Evolutionary conservation across 2,797 vertebrate species (phyloP), one percentile per base, ranked within the genome.

Genomic region (Brachyrhaphis roseni): DNA sequence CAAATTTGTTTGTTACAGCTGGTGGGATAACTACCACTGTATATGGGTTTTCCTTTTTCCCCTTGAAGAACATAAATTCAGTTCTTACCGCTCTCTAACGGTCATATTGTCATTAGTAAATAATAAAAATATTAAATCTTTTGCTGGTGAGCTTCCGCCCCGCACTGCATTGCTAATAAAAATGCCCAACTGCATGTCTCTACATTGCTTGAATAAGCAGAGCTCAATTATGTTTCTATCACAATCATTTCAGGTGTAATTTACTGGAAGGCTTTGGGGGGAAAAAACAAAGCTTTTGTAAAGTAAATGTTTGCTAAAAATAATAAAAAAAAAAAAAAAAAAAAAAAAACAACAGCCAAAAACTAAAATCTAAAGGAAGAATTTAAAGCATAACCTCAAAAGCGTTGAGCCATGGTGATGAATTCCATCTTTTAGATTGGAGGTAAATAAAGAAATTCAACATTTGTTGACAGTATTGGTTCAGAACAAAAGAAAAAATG

Each of bases 231-330:
- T 36, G 62, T 66, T 66, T 66, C 8, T 20, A 36, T 36, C 8
- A 39, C 15, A 64, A 64, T 64, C 62, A 18, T 39, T 80, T 86
- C 46, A 43, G 1, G 72, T 87, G 46, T 77, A 68, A 80, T 84
- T 86, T 88, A 73, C 70, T 78, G 39, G 88, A 90, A 90, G 84
- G 84, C 78, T 90, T 55, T 72, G 43, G 74, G 43, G 74, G 84
- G 83, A 26, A 26, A 53, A 46, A 72, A 53, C 47, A 68, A 5
- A 45, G 31, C 47, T 72, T 68, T 31, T 66, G 53, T 66, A 55
- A 55, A 36, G 34, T 55, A 73, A 80, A 79, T 83, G 53, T 53
- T 53, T 10, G 8, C 7, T 3, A 51, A 51, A 49, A 18, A 78
- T 79, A 73, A 2, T 10, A 5, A 73, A 78, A 71, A 59, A 6